phyloP scores from a whole-genome alignment of 2,888 invertebrate species.

The Hypercompe scribonia region DNA sequence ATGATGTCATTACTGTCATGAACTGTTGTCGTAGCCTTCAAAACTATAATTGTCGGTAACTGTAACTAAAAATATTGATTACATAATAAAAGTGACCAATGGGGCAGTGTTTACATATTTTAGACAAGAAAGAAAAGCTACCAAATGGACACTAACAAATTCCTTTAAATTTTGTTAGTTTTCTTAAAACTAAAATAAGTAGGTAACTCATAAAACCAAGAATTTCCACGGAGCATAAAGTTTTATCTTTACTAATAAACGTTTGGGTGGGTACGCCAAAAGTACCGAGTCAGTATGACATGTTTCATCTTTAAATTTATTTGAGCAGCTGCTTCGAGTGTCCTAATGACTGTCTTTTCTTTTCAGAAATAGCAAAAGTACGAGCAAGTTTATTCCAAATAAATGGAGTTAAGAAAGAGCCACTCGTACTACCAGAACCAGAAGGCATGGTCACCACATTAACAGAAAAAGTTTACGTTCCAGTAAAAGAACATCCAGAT shows the following conservation, averaged over 20 bases:
- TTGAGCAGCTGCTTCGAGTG: slow-evolving; percentile 57
- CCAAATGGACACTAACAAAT: background rate
- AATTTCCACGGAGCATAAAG: slow-evolving; percentile 66
- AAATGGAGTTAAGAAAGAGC: slow-evolving; percentile 98
- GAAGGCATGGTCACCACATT: slow-evolving; percentile 96
- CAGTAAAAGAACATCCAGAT: slow-evolving; percentile 99
- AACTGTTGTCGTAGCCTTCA: slow-evolving; percentile 48
- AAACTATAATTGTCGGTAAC: slow-evolving; percentile 38
- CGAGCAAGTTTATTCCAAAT: slow-evolving; percentile 99
- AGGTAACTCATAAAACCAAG: slow-evolving; percentile 49
- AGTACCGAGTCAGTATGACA: slow-evolving; percentile 68
- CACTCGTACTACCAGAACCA: slow-evolving; percentile 95
- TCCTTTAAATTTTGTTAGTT: slow-evolving; percentile 25
- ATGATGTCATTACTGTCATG: slow-evolving; percentile 67
- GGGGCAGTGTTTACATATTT: background rate
- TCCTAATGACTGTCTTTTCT: slow-evolving; percentile 60
- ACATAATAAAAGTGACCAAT: slow-evolving; percentile 17
- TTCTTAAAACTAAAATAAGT: slow-evolving; percentile 50
- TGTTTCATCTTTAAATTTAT: slow-evolving; percentile 68
- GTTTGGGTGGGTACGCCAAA: slow-evolving; percentile 67
- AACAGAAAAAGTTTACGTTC: slow-evolving; percentile 99
- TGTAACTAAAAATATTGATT: slow-evolving; percentile 34
- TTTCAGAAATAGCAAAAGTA: slow-evolving; percentile 99
- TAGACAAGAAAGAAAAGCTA: background rate
- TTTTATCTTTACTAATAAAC: slow-evolving; percentile 69